A percentile compares a stretch with the other conserved stretches of the same genome.
phyloP scores from a whole-genome alignment of 2,888 invertebrate genomes.

The Drosophila meridiana region DNA sequence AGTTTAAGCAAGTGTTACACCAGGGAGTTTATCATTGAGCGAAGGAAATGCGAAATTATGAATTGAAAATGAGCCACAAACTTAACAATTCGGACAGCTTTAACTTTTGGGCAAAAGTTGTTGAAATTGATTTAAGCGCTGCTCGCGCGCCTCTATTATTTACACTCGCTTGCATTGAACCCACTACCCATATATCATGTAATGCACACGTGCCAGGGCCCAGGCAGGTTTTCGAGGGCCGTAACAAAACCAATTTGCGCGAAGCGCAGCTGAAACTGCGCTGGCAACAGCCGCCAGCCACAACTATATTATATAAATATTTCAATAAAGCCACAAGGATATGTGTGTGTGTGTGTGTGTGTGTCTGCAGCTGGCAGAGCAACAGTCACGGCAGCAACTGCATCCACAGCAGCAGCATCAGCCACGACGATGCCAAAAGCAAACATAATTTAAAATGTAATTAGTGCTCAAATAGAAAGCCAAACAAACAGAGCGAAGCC shows the following conservation, averaged over 20 bases:
- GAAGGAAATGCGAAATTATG: background rate
- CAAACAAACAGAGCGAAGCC: conserved; percentile 64
- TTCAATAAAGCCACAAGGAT: conserved; percentile 64
- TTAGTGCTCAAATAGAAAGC: conserved; percentile 81
- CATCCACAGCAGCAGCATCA: conserved; percentile 29
- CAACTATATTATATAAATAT: conserved; percentile 79
- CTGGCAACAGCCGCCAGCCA: conserved; percentile 48
- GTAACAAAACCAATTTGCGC: conserved; percentile 70
- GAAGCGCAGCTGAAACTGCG: conserved; percentile 55
- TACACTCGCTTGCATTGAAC: conserved; percentile 7
- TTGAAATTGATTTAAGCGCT: background rate
- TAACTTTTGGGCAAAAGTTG: conserved; percentile 3
- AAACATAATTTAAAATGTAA: conserved; percentile 82
- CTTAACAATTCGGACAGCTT: background rate
- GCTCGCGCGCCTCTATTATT: conserved; percentile 2
- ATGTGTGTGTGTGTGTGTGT: background rate
- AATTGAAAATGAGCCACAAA: background rate
- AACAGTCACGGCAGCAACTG: conserved; percentile 55
- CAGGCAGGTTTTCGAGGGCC: conserved; percentile 27
- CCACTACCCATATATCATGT: conserved; percentile 16
- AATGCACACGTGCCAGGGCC: conserved; percentile 1
- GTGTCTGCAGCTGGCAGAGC: conserved; percentile 36
- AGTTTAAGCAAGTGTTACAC: conserved; percentile 10
- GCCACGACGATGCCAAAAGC: conserved; percentile 69
- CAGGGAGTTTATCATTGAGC: background rate